Base-by-base conservation (phyloP, 2,113 vertebrate genomes). In the Pogonocichla stellata region DNA sequence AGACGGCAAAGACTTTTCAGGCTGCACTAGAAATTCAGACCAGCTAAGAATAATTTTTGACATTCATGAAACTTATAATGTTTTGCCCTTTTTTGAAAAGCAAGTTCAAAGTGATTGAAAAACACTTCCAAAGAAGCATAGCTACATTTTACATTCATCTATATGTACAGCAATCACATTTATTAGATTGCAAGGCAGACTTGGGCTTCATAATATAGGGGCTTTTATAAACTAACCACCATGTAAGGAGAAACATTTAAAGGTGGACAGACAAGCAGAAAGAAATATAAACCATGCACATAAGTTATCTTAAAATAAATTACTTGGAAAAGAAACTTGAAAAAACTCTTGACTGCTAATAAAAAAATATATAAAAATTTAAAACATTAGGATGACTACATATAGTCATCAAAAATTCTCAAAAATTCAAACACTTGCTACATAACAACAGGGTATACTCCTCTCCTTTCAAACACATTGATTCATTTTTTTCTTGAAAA, bases 321-420 rank as follows among this genome's bases (percentile, higher is more conserved):
- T 40, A 57, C 40, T 56, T 71, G 79, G 58, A 94, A 92, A 19
- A 11, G 51, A 9, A 92, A 89, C 29, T 45, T 67, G 73, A 66
- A 94, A 96, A 97, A 96, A 80, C 86, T 8, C 70, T 64, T 80
- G 42, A 92, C 82, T 84, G 42, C 43, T 92, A 84, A 93, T 93
- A 85, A 94, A 91, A 87, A 87, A 97, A 83, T 33, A 22, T 74
- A 71, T 80, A 93, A 93, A 95, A 96, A 91, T 80, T 54, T 38
- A 66, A 78, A 82, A 19, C 11, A 36, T 7, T 50, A n/a, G 54
- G 26, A 73, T 64, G 28, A 45, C 42, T 65, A 38, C 20, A 54
- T 17, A 57, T n/a, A 42, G 40, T 42, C 40, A 42, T 15, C 40
- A 42, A 42, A 42, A 42, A 42, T 42, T 77, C 26, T 38, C 66